These are phyloP conservation scores for Ectobius pallidus DNA, from an alignment of 2,888 invertebrate species.

Conservation along the genomic window DNA sequence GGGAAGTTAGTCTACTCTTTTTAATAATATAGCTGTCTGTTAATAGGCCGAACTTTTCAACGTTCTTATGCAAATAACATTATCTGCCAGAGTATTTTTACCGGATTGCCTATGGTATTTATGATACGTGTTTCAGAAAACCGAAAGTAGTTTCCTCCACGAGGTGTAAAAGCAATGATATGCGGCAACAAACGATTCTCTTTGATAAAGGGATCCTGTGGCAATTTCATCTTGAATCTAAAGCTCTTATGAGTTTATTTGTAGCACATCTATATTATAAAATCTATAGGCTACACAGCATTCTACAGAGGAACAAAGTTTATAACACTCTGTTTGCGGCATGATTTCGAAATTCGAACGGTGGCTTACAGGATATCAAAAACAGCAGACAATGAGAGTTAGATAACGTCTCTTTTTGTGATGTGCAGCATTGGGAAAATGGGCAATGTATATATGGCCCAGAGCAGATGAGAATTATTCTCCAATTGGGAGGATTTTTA, in stretches of 20 bases:
- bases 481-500: constrained; percentile 28
- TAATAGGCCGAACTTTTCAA: too few species aligned
- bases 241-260: neutral
- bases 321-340: neutral
- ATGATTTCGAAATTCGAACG: neutral
- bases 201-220: neutral
- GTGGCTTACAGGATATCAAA: constrained; percentile 20
- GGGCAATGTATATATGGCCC: neutral
- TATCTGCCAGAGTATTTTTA: too few species aligned
- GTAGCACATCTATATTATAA: too few species aligned
- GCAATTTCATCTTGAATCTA: neutral
- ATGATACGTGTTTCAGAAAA: too few species aligned
- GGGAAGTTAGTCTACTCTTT: too few species aligned
- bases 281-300: neutral
- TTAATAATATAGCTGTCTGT: too few species aligned
- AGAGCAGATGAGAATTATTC: constrained; percentile 26
- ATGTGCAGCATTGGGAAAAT: neutral
- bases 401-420: constrained; percentile 24
- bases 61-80: too few species aligned
- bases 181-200: neutral
- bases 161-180: too few species aligned
- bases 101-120: too few species aligned
- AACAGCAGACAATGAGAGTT: neutral
- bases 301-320: neutral
- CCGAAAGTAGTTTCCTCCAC: too few species aligned